phyloP scores from a whole-genome alignment of 2,113 vertebrate species.

The Eidolon helvum region DNA sequence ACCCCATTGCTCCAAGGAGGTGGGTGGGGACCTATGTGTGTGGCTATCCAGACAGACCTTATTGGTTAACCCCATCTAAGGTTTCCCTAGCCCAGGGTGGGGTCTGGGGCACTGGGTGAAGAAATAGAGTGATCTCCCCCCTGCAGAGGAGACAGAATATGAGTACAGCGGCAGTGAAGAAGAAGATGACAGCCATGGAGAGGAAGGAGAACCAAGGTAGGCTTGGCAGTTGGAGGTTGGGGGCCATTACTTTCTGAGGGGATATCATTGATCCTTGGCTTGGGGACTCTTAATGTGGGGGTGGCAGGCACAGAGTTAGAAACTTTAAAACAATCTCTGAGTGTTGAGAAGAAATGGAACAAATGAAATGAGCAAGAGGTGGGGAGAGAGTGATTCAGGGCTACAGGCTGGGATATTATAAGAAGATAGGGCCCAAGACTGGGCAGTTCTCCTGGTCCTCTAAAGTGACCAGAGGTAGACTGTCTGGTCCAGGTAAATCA shows the following conservation, averaged over 20 bases:
- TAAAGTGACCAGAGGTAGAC: not conserved
- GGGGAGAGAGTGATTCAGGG: not conserved
- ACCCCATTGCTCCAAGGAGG: not conserved
- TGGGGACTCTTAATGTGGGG: not conserved
- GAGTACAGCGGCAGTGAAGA: slow-evolving; percentile 96
- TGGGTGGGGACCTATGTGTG: not conserved
- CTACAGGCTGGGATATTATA: not conserved
- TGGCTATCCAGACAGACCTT: not conserved
- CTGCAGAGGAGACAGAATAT: slow-evolving; percentile 92
- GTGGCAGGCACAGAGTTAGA: not conserved
- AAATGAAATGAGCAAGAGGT: not conserved
- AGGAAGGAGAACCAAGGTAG: slow-evolving; percentile 94
- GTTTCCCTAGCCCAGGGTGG: not conserved
- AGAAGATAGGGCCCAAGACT: too few species aligned
- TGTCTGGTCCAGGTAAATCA: not conserved
- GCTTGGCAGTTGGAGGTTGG: not conserved
- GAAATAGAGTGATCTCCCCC: not conserved
- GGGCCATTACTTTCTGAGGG: not conserved
- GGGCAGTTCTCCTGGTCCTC: not conserved
- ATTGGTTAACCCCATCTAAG: not conserved
- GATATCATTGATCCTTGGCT: not conserved
- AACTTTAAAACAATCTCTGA: not conserved
- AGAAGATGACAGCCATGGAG: slow-evolving; percentile 92
- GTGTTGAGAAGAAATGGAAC: not conserved
- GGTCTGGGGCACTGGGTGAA: not conserved